Percentiles rank a stretch among this genome's conserved stretches.
phyloP scores from a whole-genome alignment of 1,140 invertebrate species.

The Drusus annulatus region DNA sequence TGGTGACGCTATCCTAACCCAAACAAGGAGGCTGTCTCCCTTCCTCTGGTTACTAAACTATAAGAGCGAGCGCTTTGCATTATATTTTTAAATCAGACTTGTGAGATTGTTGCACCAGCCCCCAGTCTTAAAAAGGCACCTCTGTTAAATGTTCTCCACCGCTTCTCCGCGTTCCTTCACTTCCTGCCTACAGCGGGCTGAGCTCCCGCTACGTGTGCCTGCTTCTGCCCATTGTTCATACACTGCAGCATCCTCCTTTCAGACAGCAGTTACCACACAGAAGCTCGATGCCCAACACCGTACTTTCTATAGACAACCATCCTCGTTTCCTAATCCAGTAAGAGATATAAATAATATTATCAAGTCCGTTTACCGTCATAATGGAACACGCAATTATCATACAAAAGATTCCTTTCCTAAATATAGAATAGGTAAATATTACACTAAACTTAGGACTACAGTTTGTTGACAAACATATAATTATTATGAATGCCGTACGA shows the following conservation, averaged over 20 bases:
- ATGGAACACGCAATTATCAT: conserved; percentile 56
- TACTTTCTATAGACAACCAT: conserved; percentile 38
- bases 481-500: conserved; percentile 42
- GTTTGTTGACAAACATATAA: conserved; percentile 46
- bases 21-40: conserved; percentile 38
- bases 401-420: conserved; percentile 57
- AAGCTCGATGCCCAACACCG: background rate
- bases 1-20: conserved; percentile 30
- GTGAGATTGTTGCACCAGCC: conserved; percentile 59
- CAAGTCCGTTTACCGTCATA: conserved; percentile 48
- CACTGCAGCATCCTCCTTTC: no score
- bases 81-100: conserved; percentile 58
- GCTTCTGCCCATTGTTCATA: no score
- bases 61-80: conserved; percentile 54
- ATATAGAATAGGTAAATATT: conserved; percentile 53
- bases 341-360: conserved; percentile 56
- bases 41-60: conserved; percentile 48
- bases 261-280: conserved; percentile 27
- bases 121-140: conserved; percentile 61
- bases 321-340: conserved; percentile 37
- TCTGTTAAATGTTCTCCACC: conserved; percentile 56
- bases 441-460: conserved; percentile 47
- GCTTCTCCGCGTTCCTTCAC: background rate
- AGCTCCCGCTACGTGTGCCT: no score
- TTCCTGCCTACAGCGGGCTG: background rate